phyloP scores from a whole-genome alignment of 2,113 vertebrate genomes.

The Xenotilapia leptura region DNA sequence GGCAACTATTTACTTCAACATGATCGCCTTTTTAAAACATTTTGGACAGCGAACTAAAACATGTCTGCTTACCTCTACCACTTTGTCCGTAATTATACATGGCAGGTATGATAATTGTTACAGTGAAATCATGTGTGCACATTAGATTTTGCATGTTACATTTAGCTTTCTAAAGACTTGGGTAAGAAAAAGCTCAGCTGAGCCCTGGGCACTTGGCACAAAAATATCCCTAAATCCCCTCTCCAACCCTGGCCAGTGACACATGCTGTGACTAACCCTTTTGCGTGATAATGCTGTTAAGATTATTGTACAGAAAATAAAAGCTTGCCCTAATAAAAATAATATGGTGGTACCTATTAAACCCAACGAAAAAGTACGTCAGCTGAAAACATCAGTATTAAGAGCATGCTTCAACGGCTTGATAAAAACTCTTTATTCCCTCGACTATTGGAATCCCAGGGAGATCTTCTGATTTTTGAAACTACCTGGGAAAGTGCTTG shows the following conservation, averaged over 20 bases:
- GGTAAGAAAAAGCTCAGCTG: slow-evolving; percentile 17
- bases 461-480: slow-evolving; percentile 30
- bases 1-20: slow-evolving; percentile 16
- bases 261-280: slow-evolving; percentile 56
- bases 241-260: slow-evolving; percentile 46
- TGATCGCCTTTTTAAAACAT: background rate
- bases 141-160: slow-evolving; percentile 34
- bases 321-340: slow-evolving; percentile 36
- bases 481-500: slow-evolving; percentile 14
- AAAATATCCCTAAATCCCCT: slow-evolving; percentile 52
- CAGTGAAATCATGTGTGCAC: slow-evolving; percentile 4
- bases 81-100: background rate
- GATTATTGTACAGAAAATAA: slow-evolving; percentile 24
- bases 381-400: slow-evolving; percentile 13
- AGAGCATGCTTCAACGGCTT: background rate
- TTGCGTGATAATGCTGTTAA: slow-evolving; percentile 30
- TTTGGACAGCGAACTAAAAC: slow-evolving; percentile 9
- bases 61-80: background rate
- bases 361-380: background rate
- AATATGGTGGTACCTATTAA: slow-evolving; percentile 2
- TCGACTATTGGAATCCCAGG: background rate
- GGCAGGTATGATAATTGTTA: background rate
- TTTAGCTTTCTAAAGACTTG: slow-evolving; percentile 19
- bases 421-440: slow-evolving; percentile 31
- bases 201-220: slow-evolving; percentile 45